Evolutionary conservation across 2,888 invertebrate species (phyloP).

Genomic region (Blera fallax): DNA sequence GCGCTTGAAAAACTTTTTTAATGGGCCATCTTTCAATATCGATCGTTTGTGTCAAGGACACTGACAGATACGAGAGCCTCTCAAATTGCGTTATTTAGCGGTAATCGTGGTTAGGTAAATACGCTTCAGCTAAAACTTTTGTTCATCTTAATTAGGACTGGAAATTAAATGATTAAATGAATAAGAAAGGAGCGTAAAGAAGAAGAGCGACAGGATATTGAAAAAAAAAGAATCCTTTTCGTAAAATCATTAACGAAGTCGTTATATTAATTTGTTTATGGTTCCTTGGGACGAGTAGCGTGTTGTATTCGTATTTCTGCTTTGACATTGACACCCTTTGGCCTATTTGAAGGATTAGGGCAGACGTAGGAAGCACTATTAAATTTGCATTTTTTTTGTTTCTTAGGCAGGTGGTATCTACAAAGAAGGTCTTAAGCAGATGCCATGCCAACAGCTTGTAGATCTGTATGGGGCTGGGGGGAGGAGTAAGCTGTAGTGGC

Average conservation of each 20-base stretch:
- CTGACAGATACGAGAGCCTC: neutral
- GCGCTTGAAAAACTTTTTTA: slow-evolving; percentile 1
- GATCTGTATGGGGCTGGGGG: neutral
- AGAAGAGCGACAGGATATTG: neutral
- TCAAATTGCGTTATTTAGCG: neutral
- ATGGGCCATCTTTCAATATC: slow-evolving; percentile 19
- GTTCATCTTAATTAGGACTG: neutral
- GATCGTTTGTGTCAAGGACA: neutral
- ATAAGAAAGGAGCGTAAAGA: neutral
- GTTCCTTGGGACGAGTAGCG: neutral
- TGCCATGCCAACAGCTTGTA: neutral
- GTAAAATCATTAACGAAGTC: neutral
- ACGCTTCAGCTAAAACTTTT: neutral
- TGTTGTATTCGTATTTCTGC: neutral
- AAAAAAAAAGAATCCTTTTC: neutral
- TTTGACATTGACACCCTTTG: neutral
- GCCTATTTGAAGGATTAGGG: neutral
- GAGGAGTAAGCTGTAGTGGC: neutral
- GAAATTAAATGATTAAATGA: neutral
- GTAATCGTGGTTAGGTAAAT: neutral
- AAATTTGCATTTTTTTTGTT: slow-evolving; percentile 3
- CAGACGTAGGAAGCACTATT: neutral
- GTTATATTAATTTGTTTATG: slow-evolving; percentile 4
- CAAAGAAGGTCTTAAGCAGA: neutral
- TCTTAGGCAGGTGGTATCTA: neutral